phyloP scores from a whole-genome alignment of 2,888 invertebrate species.

The Pyrrhosoma nymphula region DNA sequence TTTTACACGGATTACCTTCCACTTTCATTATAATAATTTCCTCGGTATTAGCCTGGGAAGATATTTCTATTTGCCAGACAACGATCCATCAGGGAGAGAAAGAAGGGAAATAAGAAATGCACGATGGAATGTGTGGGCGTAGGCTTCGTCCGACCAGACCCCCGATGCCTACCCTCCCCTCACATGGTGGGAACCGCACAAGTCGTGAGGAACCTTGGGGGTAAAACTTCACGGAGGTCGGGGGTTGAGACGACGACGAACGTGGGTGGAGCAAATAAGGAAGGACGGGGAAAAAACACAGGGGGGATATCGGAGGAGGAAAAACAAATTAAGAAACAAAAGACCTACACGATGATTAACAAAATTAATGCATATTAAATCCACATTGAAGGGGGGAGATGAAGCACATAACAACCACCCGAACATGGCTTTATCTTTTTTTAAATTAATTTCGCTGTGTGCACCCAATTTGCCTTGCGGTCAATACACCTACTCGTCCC shows the following conservation, averaged over 20 bases:
- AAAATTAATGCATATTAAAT: not conserved
- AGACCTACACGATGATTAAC: not conserved
- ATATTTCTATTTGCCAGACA: constrained; percentile 28
- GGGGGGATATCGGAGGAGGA: not conserved
- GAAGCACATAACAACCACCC: not conserved
- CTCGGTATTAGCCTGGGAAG: not conserved
- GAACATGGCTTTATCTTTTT: not conserved
- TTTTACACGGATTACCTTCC: not conserved
- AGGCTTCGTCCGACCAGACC: too few species aligned
- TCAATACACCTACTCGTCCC: not conserved
- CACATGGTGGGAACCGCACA: not conserved
- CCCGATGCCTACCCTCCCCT: not conserved
- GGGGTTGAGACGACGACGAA: not conserved
- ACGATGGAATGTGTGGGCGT: not conserved
- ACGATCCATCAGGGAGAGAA: not conserved
- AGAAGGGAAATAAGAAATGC: not conserved
- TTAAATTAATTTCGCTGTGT: not conserved
- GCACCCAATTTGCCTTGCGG: not conserved
- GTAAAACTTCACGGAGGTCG: not conserved
- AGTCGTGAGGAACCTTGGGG: constrained; percentile 43
- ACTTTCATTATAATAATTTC: constrained; percentile 39
- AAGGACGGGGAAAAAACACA: not conserved
- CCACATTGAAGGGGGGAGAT: not conserved
- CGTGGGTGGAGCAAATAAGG: constrained; percentile 21
- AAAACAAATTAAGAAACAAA: not conserved